Evolutionary conservation across 2,888 invertebrate genomes (phyloP), one percentile per base, ranked within the genome.

Genomic region (Corbicula japonica): DNA sequence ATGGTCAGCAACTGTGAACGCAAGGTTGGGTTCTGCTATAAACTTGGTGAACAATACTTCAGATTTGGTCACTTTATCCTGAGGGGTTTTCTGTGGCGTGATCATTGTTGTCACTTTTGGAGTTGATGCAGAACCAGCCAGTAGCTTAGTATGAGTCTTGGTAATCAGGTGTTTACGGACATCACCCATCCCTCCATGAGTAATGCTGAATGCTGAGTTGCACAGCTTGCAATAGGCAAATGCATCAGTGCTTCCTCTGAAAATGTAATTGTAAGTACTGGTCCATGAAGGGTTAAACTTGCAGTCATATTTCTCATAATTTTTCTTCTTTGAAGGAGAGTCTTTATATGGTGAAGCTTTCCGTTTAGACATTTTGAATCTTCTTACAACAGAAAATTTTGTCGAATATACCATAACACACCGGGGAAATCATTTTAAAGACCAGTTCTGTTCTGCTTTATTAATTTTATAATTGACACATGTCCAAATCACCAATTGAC

Each of bases 1-100:
- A 54, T 82, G 79, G 54, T 86, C 85, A 26, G 83, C 76, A n/a
- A 80, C 41, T 15, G 63, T 34, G n/a, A 82, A 73, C 1, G 83
- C 63, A 4, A 75, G 60, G 38, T 86, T 81, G 69, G 83, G 81
- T 44, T 83, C 80, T 15, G 81, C 76, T 0, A 86, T 23, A 30
- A 79, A 82, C 8, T 35, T 46, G 6, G 80, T 48, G 48, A 85
- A 86, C 12, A 80, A 28, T 0, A 78, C 74, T 41, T 84, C 82
- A 32, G 82, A 83, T 26, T 50, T 54, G 2, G 73, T 71, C 0
- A 70, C 66, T 23, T 60, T n/a, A 5, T 38, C 35, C 15, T 23
- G 12, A 4, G 26, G 38, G 12, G 35, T 32, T 30, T 30, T 32
- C 21, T 30, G 2, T n/a, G n/a, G n/a, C n/a, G 8, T 21, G 23